phyloP scores from a whole-genome alignment of 92 coral and sea anemone genomes.

The Palythoa grandis region DNA sequence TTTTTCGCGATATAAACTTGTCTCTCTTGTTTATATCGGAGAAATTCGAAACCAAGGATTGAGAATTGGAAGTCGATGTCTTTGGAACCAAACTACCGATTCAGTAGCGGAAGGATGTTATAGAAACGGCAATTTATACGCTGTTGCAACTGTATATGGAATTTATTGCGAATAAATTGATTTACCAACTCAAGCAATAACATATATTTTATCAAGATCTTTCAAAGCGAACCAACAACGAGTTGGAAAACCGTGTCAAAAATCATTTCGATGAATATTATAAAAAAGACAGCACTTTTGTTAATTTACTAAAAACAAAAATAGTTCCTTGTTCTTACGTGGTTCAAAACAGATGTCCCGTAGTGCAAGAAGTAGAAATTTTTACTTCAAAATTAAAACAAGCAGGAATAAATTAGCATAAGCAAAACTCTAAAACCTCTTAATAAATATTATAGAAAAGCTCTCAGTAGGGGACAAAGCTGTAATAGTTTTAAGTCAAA shows the following conservation, averaged over 20 bases:
- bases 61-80: conserved; percentile 91
- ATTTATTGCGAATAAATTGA: conserved; percentile 72
- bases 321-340: neutral
- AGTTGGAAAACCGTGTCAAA: neutral
- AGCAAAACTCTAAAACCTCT: neutral
- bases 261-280: neutral
- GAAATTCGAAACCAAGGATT: conserved; percentile 73
- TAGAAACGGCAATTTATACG: conserved; percentile 83
- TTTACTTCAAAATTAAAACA: neutral
- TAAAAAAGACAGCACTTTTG: neutral
- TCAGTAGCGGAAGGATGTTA: conserved; percentile 83
- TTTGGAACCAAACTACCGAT: conserved; percentile 88
- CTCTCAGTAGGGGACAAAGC: neutral
- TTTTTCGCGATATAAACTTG: conserved; percentile 79
- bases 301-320: neutral
- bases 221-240: neutral
- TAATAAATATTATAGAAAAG: neutral
- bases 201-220: neutral
- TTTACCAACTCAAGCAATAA: neutral
- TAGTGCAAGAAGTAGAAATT: conserved; percentile 1
- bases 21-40: conserved; percentile 90
- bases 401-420: neutral
- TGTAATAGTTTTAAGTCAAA: conserved; percentile 23
- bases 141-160: conserved; percentile 92
- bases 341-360: neutral